These are phyloP conservation scores for Hyles euphorbiae DNA, from an alignment of 1,140 invertebrate species.

Conservation along the genomic window DNA sequence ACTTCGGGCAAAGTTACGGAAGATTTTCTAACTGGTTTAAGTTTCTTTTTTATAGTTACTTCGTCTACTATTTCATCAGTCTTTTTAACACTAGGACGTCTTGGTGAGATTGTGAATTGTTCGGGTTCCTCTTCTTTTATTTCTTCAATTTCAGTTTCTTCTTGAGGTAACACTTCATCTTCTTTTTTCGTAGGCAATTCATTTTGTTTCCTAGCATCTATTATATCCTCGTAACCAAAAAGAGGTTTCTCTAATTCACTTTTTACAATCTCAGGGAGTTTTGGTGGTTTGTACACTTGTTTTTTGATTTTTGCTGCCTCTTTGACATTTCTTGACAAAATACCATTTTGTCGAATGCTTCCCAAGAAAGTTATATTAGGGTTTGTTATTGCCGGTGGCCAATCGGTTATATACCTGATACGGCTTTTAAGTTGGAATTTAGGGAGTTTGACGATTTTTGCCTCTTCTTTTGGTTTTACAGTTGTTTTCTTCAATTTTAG, in stretches of 20 bases:
- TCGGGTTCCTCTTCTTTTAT: slow-evolving; percentile 58
- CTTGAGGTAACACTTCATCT: slow-evolving; percentile 20
- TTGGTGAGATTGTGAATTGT: slow-evolving; percentile 77
- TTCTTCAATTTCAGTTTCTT: slow-evolving; percentile 19
- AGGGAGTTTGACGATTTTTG: slow-evolving; percentile 73
- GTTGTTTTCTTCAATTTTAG: slow-evolving; percentile 80
- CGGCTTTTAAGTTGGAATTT: slow-evolving; percentile 81
- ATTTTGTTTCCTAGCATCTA: slow-evolving; percentile 38
- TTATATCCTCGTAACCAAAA: slow-evolving; percentile 62
- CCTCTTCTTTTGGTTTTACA: slow-evolving; percentile 71
- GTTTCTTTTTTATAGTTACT: slow-evolving; percentile 82
- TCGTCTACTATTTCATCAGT: slow-evolving; percentile 84
- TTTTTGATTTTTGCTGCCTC: slow-evolving; percentile 80
- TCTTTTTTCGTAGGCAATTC: slow-evolving; percentile 32
- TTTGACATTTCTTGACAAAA: slow-evolving; percentile 81
- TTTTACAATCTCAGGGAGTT: slow-evolving; percentile 67
- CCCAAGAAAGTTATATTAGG: slow-evolving; percentile 74
- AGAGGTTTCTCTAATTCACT: slow-evolving; percentile 65
- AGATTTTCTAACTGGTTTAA: slow-evolving; percentile 79
- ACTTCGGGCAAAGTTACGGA: slow-evolving; percentile 80
- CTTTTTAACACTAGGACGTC: slow-evolving; percentile 61
- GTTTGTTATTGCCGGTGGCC: slow-evolving; percentile 76
- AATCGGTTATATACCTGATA: slow-evolving; percentile 77
- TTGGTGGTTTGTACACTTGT: slow-evolving; percentile 54
- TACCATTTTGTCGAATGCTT: slow-evolving; percentile 77